Evolutionary conservation across 2,888 invertebrate species (phyloP).

Genomic region (Dolichopus griseipennis): DNA sequence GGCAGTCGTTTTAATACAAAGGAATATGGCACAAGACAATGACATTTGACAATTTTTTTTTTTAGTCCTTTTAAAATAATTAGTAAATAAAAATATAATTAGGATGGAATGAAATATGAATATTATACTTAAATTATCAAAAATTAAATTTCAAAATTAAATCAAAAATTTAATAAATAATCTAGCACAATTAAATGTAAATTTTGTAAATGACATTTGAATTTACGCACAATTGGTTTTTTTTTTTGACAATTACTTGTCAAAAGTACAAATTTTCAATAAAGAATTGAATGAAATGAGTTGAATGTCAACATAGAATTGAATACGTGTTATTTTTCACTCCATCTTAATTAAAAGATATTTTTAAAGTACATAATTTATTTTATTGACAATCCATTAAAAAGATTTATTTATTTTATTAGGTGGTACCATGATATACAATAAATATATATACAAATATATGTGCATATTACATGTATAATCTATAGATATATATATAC

Average conservation of each 20-base stretch:
- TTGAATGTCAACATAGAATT: too few relatives aligned
- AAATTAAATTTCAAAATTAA: too few relatives aligned
- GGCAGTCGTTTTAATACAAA: background rate
- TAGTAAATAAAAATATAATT: background rate
- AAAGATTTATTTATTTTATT: background rate
- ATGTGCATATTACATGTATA: background rate
- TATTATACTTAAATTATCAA: too few relatives aligned
- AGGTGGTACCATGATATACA: background rate
- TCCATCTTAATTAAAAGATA: background rate
- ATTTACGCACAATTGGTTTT: too few relatives aligned
- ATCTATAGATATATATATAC: background rate
- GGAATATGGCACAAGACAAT: constrained; percentile 3
- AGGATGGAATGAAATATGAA: background rate
- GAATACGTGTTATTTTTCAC: too few relatives aligned
- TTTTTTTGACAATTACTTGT: too few relatives aligned
- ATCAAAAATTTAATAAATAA: too few relatives aligned
- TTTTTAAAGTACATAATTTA: background rate
- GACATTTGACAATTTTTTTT: constrained; percentile 1
- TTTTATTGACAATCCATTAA: background rate
- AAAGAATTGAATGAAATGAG: too few relatives aligned
- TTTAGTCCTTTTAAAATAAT: background rate
- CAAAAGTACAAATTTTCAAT: too few relatives aligned
- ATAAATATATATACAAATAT: too few relatives aligned
- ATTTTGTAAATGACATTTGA: too few relatives aligned
- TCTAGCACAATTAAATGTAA: too few relatives aligned